Evolutionary conservation across 2,113 vertebrate genomes (phyloP), one percentile per base, ranked within the genome.

Genomic region (Anseranas semipalmata): DNA sequence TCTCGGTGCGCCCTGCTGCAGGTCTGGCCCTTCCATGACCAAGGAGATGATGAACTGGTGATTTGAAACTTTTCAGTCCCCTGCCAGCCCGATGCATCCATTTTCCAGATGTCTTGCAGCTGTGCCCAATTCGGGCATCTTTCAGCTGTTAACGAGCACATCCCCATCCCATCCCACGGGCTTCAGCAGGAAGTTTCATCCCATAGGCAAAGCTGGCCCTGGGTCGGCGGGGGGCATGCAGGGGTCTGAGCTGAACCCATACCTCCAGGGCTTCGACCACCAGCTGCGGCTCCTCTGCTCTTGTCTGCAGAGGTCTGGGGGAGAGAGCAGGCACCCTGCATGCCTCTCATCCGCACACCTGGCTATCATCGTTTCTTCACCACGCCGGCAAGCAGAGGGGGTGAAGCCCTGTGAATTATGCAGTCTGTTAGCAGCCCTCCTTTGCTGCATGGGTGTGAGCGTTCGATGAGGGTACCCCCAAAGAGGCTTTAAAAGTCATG

Each of bases 371-470:
- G 59, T 30, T 16, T 45, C 32, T 50, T 39, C 19, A 30, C 15
- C 6, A 15, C 24, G 24, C 28, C 30, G 35, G 22, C 35, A 63
- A 24, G 30, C n/a, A 18, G 58, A 63, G 27, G 7, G 15, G n/a
- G 24, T 30, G 46, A 39, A 41, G 21, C 30, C 33, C 28, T 32
- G 58, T 37, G 58, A 63, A 7, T 48, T 52, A 32, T 15, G 27
- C 11, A 48, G 46, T 18, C 45, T 48, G 15, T 15, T 41, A 37
- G 37, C 35, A 60, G 58, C n/a, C 52, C 32, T 60, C 35, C 14
- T 52, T 43, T 39, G 50, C 4, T 32, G 5, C 30, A 0, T 1
- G 1, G 16, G 24, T 20, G 8, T 19, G 9, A 35, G 62, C 62
- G 87, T 55, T 13, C 39, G 12, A 1, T 35, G 9, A 62, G 20